These are phyloP conservation scores for Sepiola atlantica DNA, from an alignment of 2,888 invertebrate genomes.

Conservation along the genomic window DNA sequence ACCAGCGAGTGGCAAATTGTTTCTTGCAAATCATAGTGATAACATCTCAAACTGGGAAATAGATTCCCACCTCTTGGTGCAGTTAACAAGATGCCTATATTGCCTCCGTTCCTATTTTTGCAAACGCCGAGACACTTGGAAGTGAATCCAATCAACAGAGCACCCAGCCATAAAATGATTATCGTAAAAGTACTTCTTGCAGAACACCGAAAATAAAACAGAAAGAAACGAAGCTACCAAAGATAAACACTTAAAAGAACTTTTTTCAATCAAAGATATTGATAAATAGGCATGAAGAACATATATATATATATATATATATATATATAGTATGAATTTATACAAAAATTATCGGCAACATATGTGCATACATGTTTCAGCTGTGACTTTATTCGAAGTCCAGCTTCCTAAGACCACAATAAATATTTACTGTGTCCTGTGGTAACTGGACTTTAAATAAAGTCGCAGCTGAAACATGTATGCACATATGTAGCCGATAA, in stretches of 20 bases:
- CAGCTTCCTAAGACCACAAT: no score
- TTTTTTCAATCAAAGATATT: neutral
- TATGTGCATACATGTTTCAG: no score
- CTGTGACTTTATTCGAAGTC: no score
- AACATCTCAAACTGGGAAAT: slow-evolving; percentile 32
- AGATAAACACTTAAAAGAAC: neutral
- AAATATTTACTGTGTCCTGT: no score
- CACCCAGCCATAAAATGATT: slow-evolving; percentile 32
- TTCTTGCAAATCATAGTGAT: slow-evolving; percentile 1
- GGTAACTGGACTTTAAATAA: no score
- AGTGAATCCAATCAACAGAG: slow-evolving; percentile 11
- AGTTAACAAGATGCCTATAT: neutral
- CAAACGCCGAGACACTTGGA: neutral
- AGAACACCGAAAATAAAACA: neutral
- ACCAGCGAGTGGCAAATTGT: slow-evolving; percentile 19
- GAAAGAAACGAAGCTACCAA: neutral
- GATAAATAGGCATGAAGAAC: no score
- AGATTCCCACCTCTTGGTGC: slow-evolving; percentile 19
- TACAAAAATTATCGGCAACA: no score
- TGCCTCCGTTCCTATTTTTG: neutral
- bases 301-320: no score
- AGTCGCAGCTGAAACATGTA: no score
- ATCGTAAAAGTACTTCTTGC: neutral
- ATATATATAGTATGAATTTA: no score
- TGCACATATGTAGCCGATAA: no score